Evolutionary conservation across 2,797 vertebrate genomes (phyloP).

Genomic region (Hyperoplus lanceolatus): DNA sequence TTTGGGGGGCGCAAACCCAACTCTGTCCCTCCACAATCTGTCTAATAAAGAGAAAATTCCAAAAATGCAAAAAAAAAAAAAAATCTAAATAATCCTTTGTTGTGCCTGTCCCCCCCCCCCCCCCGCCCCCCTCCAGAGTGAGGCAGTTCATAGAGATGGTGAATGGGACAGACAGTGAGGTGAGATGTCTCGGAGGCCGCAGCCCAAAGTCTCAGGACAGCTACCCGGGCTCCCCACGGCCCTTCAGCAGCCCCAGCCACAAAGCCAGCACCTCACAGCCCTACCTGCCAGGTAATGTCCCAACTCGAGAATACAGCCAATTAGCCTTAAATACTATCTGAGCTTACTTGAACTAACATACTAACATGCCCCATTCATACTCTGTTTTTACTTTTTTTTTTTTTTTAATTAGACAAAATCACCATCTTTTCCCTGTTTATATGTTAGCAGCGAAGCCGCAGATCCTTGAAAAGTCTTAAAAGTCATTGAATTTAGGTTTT

Average conservation of each 20-base stretch:
- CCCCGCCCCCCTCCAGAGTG: slow-evolving; percentile 84
- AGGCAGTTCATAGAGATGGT: slow-evolving; percentile 99
- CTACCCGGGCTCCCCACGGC: slow-evolving; percentile 93
- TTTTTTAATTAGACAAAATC: no score
- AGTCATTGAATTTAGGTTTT: no score
- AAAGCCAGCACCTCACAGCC: slow-evolving; percentile 91
- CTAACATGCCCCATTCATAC: background rate
- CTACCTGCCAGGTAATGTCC: slow-evolving; percentile 83
- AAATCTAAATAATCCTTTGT: background rate
- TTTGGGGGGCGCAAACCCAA: no score
- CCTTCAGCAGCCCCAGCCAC: slow-evolving; percentile 93
- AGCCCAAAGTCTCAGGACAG: slow-evolving; percentile 98
- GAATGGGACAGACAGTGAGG: slow-evolving; percentile 97
- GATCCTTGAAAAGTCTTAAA: no score
- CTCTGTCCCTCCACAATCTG: no score
- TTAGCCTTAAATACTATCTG: background rate
- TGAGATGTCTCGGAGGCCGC: slow-evolving; percentile 92
- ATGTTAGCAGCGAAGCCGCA: no score
- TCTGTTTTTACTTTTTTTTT: no score
- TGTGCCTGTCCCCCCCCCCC: no score
- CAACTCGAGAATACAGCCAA: background rate
- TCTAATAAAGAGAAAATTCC: no score
- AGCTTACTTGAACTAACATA: background rate
- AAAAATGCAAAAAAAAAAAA: no score
- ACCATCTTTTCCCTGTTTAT: background rate